These are phyloP conservation scores for Colostygia pectinataria DNA, from an alignment of 2,888 invertebrate genomes.

Conservation along the genomic window DNA sequence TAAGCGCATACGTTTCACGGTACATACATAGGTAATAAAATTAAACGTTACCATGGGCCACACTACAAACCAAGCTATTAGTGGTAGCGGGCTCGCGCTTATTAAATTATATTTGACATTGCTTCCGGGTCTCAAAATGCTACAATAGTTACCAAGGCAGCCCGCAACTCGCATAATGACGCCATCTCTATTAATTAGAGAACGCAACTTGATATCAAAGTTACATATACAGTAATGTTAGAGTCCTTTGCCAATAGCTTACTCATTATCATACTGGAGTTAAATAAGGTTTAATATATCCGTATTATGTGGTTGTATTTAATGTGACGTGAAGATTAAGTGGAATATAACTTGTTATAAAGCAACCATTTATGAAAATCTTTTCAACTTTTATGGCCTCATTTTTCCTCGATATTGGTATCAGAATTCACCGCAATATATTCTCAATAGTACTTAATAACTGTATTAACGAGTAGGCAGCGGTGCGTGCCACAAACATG, in stretches of 20 bases:
- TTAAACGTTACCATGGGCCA: conserved; percentile 27
- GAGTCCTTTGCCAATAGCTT: conserved; percentile 13
- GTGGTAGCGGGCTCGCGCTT: conserved; percentile 41
- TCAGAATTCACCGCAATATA: conserved; percentile 47
- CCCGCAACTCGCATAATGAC: conserved; percentile 51
- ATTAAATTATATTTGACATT: conserved; percentile 57
- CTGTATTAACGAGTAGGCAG: conserved; percentile 67
- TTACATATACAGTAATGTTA: conserved; percentile 58
- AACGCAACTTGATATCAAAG: conserved; percentile 48
- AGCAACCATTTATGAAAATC: conserved; percentile 16
- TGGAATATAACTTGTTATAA: conserved; percentile 39
- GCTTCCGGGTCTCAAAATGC: conserved; percentile 45
- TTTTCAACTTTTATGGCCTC: conserved; percentile 17
- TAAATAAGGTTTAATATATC: neutral
- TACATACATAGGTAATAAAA: conserved; percentile 17
- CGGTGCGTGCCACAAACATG: conserved; percentile 64
- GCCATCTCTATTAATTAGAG: conserved; percentile 62
- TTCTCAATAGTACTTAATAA: conserved; percentile 51
- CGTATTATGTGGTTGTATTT: too few species aligned
- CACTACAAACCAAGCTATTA: conserved; percentile 36
- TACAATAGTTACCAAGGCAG: conserved; percentile 51
- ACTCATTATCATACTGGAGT: neutral
- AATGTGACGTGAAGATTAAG: neutral
- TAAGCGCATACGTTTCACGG: neutral
- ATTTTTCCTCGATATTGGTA: conserved; percentile 27